Evolutionary conservation across 2,888 invertebrate genomes (phyloP).

Genomic region (Vandiemenella viatica): DNA sequence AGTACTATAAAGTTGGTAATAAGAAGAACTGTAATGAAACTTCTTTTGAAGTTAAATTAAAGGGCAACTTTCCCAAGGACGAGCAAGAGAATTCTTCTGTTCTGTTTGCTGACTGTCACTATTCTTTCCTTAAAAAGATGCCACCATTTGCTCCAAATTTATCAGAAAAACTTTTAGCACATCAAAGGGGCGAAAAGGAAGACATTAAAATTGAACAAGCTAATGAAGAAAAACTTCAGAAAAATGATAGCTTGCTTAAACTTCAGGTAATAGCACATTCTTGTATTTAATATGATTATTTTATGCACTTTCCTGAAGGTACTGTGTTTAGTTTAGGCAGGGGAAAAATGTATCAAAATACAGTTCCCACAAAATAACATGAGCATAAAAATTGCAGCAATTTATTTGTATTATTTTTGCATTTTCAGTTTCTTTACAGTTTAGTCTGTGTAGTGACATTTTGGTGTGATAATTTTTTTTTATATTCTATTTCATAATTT

Average conservation of each 20-base stretch:
- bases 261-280: conserved; percentile 17
- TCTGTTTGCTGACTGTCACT: conserved; percentile 11
- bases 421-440: no score
- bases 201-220: neutral
- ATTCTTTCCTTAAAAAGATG: conserved; percentile 13
- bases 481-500: no score
- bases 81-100: neutral
- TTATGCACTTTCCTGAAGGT: no score
- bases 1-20: conserved; percentile 1
- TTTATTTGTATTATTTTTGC: no score
- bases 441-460: no score
- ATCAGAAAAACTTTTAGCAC: conserved; percentile 12
- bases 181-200: conserved; percentile 1
- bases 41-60: neutral
- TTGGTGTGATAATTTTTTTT: no score
- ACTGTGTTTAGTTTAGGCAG: no score
- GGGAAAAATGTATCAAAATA: no score
- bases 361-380: no score
- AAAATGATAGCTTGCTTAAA: conserved; percentile 14
- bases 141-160: conserved; percentile 15
- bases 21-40: neutral
- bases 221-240: neutral
- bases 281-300: no score
- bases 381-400: no score
- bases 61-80: neutral